phyloP scores from a whole-genome alignment of 2,888 invertebrate species.

The Ornithoptera priamus region DNA sequence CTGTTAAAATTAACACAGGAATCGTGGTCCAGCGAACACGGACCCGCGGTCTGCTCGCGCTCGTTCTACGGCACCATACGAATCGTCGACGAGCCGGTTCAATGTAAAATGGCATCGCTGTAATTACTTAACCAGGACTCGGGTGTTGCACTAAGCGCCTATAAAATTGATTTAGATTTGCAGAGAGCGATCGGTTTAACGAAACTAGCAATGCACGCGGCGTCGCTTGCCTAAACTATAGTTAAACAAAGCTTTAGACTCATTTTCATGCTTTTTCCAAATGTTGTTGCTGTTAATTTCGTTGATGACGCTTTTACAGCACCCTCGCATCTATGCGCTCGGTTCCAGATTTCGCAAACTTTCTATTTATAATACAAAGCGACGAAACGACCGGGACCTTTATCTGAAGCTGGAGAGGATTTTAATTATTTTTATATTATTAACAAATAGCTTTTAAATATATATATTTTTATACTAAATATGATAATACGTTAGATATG shows the following conservation, averaged over 20 bases:
- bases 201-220: conserved; percentile 31
- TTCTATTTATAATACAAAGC: no score
- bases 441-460: no score
- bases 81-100: conserved; percentile 34
- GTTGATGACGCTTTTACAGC: background rate
- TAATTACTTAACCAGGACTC: conserved; percentile 67
- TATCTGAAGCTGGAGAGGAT: no score
- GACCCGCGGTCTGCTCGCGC: conserved; percentile 31
- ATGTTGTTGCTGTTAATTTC: background rate
- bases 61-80: conserved; percentile 7
- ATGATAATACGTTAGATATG: no score
- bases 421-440: no score
- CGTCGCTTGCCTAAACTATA: conserved; percentile 4
- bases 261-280: no score
- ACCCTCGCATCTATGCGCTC: no score
- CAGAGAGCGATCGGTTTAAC: conserved; percentile 51
- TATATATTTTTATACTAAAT: no score
- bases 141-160: conserved; percentile 48
- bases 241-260: background rate
- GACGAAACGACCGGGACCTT: no score
- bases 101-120: conserved; percentile 38
- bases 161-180: conserved; percentile 75
- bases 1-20: conserved; percentile 76
- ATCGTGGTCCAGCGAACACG: conserved; percentile 48
- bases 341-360: no score